A percentile compares a stretch with the other conserved stretches of the same genome.
These are phyloP conservation scores for Drosophila dunni DNA, from an alignment of 1,140 invertebrate species.

Conservation along the genomic window DNA sequence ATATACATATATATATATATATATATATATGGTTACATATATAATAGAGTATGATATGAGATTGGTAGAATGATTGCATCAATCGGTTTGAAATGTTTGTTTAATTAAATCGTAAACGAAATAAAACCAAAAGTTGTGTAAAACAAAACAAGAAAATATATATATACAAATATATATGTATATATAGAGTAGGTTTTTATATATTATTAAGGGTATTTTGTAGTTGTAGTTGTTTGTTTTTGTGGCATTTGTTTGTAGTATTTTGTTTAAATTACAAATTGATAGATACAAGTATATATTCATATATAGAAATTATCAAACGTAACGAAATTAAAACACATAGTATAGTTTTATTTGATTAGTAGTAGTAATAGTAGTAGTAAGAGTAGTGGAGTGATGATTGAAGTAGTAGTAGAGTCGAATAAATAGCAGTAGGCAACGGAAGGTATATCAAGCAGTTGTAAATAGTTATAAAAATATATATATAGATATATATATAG, in stretches of 20 bases:
- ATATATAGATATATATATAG: conserved; percentile 21
- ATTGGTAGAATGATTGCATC: conserved; percentile 30
- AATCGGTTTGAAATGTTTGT: conserved; percentile 26
- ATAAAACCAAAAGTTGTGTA: conserved; percentile 13
- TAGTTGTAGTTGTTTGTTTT: conserved; percentile 23
- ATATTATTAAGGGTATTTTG: conserved; percentile 22
- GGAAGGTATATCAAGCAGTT: conserved; percentile 53
- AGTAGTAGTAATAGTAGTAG: conserved; percentile 35
- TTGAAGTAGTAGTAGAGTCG: conserved; percentile 37
- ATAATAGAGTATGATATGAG: conserved; percentile 2
- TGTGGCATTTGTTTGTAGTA: conserved; percentile 28
- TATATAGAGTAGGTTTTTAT: conserved; percentile 37
- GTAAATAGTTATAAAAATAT: conserved; percentile 21
- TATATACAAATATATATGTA: conserved; percentile 1
- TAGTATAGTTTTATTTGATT: conserved; percentile 20
- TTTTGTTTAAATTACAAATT: conserved; percentile 7
- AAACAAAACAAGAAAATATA: conserved; percentile 44
- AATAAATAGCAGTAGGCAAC: conserved; percentile 53
- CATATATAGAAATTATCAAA: conserved; percentile 31
- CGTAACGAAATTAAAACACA: conserved; percentile 34
- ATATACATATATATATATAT: conserved; percentile 17
- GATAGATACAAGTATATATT: background rate
- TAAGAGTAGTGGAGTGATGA: conserved; percentile 24
- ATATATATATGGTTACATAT: background rate
- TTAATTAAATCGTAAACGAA: conserved; percentile 37